A percentile compares a stretch with the other conserved stretches of the same genome.
These are phyloP conservation scores for Druceiella hillmani DNA, from an alignment of 2,888 invertebrate species.

Conservation along the genomic window DNA sequence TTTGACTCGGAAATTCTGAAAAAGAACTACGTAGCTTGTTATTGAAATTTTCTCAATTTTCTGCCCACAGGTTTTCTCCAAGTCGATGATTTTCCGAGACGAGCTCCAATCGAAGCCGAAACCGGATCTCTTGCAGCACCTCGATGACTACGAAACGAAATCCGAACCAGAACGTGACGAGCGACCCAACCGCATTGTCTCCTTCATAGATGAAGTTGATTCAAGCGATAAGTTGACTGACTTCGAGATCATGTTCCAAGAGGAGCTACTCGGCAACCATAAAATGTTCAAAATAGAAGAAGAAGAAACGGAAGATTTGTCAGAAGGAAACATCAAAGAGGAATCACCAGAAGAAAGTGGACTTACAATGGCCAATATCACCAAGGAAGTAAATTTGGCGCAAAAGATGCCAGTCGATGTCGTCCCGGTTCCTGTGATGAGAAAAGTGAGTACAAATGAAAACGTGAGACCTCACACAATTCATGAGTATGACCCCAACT, in stretches of 20 bases:
- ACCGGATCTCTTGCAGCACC: conserved; percentile 33
- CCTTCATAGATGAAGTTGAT: conserved; percentile 48
- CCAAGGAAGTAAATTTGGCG: too few species aligned
- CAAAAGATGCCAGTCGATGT: too few species aligned
- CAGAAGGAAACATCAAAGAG: conserved; percentile 34
- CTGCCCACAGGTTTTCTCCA: conserved; percentile 46
- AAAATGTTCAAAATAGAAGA: conserved; percentile 49
- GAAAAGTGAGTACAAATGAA: conserved; percentile 27
- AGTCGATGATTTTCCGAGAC: conserved; percentile 48
- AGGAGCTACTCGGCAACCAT: conserved; percentile 38
- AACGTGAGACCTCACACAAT: conserved; percentile 39
- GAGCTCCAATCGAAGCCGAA: conserved; percentile 37
- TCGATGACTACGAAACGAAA: conserved; percentile 44
- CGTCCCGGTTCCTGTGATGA: neutral
- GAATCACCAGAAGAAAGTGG: conserved; percentile 43
- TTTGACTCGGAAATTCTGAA: too few species aligned
- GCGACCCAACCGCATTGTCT: conserved; percentile 44
- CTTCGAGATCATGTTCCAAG: conserved; percentile 52
- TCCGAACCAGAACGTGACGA: conserved; percentile 46
- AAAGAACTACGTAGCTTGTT: too few species aligned
- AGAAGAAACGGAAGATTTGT: conserved; percentile 32
- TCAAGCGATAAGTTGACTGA: conserved; percentile 40
- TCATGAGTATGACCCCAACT: conserved; percentile 39
- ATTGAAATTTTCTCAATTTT: conserved; percentile 6
- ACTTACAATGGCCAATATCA: conserved; percentile 41